Percentiles rank a stretch among this genome's conserved stretches.
Conservation (phyloP, 2,797 vertebrate species). For the Crenuchus spilurus region DNA sequence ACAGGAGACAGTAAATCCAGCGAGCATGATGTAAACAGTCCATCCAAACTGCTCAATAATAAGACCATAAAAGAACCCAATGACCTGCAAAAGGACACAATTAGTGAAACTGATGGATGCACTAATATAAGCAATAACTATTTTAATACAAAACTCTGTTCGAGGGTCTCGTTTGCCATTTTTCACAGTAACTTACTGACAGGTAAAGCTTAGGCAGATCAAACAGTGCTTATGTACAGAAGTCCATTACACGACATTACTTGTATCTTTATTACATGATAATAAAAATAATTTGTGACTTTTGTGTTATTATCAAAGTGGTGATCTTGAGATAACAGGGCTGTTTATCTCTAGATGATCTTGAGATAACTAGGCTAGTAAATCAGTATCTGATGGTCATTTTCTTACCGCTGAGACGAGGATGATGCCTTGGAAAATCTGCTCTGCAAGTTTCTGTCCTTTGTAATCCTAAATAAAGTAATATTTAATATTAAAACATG, state of each 20-base stretch:
- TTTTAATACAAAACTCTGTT: not conserved
- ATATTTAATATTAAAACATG: not conserved
- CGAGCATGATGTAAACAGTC: constrained; percentile 96
- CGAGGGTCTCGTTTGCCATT: too few species aligned
- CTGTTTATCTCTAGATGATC: too few species aligned
- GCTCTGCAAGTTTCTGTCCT: constrained; percentile 96
- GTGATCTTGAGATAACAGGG: too few species aligned
- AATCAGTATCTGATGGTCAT: not conserved
- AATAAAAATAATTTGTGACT: too few species aligned
- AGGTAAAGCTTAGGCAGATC: too few species aligned
- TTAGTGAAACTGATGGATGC: constrained; percentile 4
- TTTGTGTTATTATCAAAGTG: too few species aligned
- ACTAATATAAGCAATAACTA: too few species aligned
- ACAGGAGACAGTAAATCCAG: constrained; percentile 90
- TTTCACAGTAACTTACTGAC: too few species aligned
- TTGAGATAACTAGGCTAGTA: too few species aligned
- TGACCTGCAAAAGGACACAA: constrained; percentile 73
- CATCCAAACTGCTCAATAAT: constrained; percentile 94
- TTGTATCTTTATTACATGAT: too few species aligned
- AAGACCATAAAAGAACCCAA: constrained; percentile 93
- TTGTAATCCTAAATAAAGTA: constrained; percentile 87
- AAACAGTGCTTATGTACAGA: too few species aligned
- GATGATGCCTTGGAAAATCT: constrained; percentile 97
- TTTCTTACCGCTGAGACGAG: constrained; percentile 90
- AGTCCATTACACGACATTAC: too few species aligned